Evolutionary conservation across 1,140 invertebrate species (phyloP).

Genomic region (Drosophila tsacasi): DNA sequence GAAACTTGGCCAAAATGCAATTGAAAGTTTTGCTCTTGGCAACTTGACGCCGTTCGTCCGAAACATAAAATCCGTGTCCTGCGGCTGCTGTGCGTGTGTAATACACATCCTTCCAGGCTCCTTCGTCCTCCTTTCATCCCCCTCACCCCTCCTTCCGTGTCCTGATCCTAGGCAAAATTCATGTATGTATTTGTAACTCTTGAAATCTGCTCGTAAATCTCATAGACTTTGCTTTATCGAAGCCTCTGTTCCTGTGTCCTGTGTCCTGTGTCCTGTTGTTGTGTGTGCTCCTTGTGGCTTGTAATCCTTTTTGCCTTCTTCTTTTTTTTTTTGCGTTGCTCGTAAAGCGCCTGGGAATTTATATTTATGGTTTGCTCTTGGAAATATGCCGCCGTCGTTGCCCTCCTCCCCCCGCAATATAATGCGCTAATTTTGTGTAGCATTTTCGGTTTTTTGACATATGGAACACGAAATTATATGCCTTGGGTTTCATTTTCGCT

Average conservation of each 20-base stretch:
- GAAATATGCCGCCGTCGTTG: constrained; percentile 18
- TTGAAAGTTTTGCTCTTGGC: constrained; percentile 72
- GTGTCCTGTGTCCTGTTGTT: constrained; percentile 1
- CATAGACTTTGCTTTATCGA: constrained; percentile 72
- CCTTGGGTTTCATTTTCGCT: neutral
- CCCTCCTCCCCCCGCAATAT: constrained; percentile 6
- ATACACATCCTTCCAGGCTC: neutral
- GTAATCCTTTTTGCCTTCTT: constrained; percentile 59
- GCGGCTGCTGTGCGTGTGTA: constrained; percentile 45
- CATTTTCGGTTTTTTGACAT: constrained; percentile 31
- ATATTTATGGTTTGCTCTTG: constrained; percentile 51
- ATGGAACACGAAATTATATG: constrained; percentile 35
- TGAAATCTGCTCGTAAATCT: constrained; percentile 76
- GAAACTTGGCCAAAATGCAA: constrained; percentile 71
- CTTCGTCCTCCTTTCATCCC: neutral
- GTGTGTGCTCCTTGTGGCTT: constrained; percentile 57
- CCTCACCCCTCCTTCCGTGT: neutral
- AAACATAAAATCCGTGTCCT: constrained; percentile 46
- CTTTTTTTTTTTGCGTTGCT: constrained; percentile 8
- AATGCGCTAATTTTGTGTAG: constrained; percentile 58
- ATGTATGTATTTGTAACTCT: constrained; percentile 69
- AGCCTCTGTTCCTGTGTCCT: constrained; percentile 31
- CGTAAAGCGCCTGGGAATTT: constrained; percentile 63
- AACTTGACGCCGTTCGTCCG: constrained; percentile 51
- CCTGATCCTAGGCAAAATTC: constrained; percentile 30